Percentiles rank a stretch among this genome's conserved stretches.
These are phyloP conservation scores for Fopius arisanus DNA, from an alignment of 1,140 invertebrate genomes.

Conservation along the genomic window DNA sequence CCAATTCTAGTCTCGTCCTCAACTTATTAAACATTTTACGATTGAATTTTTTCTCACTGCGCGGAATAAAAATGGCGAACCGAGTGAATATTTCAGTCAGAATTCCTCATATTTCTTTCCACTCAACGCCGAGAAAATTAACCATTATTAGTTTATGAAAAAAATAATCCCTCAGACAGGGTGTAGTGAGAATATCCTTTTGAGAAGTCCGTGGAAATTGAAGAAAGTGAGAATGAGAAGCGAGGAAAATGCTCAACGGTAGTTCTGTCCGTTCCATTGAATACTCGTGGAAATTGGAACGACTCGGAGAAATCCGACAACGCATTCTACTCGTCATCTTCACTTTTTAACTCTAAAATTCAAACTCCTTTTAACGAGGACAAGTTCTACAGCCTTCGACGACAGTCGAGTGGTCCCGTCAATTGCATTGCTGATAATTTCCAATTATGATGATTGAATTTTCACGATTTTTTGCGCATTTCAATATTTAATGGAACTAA, in stretches of 20 bases:
- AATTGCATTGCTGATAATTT: neutral
- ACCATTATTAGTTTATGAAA: conserved; percentile 2
- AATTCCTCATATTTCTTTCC: no score
- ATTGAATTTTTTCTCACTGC: no score
- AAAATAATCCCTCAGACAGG: neutral
- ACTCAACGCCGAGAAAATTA: neutral
- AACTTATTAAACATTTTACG: no score
- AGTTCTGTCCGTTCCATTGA: neutral
- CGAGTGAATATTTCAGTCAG: no score
- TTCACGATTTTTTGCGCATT: neutral
- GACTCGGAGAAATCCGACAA: conserved; percentile 35
- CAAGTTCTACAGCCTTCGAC: neutral
- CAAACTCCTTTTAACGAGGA: neutral
- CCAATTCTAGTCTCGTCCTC: no score
- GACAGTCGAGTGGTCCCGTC: neutral
- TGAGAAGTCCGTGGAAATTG: conserved; percentile 24
- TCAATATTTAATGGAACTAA: no score
- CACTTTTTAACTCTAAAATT: conserved; percentile 22
- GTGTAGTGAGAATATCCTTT: conserved; percentile 20
- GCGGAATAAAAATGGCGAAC: no score
- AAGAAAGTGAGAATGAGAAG: conserved; percentile 14
- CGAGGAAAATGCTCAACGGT: neutral
- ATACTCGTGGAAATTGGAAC: conserved; percentile 39
- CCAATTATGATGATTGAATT: neutral
- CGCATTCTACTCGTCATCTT: conserved; percentile 22